These are phyloP conservation scores for Tragelaphus imberbis DNA, from an alignment of 2,113 vertebrate species.

Conservation along the genomic window DNA sequence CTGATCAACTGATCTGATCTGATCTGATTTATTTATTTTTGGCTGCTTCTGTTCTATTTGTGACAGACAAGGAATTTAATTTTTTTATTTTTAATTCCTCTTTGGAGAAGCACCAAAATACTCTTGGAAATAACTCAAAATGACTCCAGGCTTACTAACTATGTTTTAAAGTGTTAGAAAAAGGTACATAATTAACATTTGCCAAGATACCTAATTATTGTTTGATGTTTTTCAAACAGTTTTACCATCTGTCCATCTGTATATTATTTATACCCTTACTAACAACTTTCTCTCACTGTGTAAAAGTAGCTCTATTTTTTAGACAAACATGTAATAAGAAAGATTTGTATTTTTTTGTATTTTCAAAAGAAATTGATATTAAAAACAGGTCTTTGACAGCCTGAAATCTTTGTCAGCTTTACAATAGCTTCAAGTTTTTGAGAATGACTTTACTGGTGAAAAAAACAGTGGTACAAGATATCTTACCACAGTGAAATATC, in stretches of 20 bases:
- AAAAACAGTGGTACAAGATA: not conserved
- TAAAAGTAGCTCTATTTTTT: not conserved
- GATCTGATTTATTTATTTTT: not conserved
- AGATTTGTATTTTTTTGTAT: not conserved
- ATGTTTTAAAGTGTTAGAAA: not conserved
- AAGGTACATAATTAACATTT: constrained; percentile 5
- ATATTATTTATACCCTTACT: constrained; percentile 12
- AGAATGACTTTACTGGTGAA: not conserved
- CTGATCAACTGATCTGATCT: no score
- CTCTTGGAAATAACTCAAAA: not conserved
- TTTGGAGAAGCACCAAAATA: not conserved
- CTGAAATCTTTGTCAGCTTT: not conserved
- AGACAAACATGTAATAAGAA: not conserved
- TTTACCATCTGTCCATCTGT: constrained; percentile 32
- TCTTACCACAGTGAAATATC: not conserved
- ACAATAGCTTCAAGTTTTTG: not conserved
- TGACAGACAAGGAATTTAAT: rapidly evolving
- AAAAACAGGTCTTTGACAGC: not conserved
- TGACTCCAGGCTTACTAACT: not conserved
- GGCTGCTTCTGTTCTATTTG: not conserved
- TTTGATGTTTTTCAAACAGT: constrained; percentile 42
- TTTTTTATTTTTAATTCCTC: not conserved
- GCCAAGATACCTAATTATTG: not conserved
- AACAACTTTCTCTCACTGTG: not conserved
- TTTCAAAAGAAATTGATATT: not conserved